These are phyloP conservation scores for Pogonognathellus flavescens DNA, from an alignment of 1,140 invertebrate genomes.

Conservation along the genomic window DNA sequence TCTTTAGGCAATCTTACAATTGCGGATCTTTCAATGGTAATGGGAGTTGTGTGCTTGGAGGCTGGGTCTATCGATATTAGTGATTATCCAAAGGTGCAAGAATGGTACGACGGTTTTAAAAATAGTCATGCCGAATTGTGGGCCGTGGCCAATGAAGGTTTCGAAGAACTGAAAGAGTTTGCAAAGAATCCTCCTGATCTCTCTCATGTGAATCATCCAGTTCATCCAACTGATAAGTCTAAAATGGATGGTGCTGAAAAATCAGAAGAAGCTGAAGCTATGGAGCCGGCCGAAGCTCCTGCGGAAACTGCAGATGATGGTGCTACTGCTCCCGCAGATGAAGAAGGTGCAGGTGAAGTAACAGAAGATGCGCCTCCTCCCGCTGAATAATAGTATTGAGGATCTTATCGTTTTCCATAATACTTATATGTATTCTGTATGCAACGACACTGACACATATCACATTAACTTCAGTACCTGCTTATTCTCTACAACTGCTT, in stretches of 20 bases:
- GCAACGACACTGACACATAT: background rate
- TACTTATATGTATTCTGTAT: background rate
- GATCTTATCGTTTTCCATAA: background rate
- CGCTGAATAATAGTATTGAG: background rate
- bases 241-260: background rate
- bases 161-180: constrained; percentile 64
- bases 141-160: constrained; percentile 54
- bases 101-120: constrained; percentile 65
- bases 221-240: constrained; percentile 49
- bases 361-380: background rate
- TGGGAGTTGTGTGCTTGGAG: constrained; percentile 80
- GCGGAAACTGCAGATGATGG: background rate
- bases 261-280: background rate
- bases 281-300: background rate
- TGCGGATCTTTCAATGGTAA: constrained; percentile 79
- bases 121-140: constrained; percentile 58
- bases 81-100: constrained; percentile 70
- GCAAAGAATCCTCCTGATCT: constrained; percentile 61
- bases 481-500: too few species aligned
- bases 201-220: constrained; percentile 49
- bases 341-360: background rate
- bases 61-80: constrained; percentile 77
- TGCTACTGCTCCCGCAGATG: background rate
- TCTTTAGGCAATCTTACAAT: constrained; percentile 77
- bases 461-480: too few species aligned